Evolutionary conservation across 1,140 invertebrate genomes (phyloP).

Genomic region (Hydropsyche tenuis): DNA sequence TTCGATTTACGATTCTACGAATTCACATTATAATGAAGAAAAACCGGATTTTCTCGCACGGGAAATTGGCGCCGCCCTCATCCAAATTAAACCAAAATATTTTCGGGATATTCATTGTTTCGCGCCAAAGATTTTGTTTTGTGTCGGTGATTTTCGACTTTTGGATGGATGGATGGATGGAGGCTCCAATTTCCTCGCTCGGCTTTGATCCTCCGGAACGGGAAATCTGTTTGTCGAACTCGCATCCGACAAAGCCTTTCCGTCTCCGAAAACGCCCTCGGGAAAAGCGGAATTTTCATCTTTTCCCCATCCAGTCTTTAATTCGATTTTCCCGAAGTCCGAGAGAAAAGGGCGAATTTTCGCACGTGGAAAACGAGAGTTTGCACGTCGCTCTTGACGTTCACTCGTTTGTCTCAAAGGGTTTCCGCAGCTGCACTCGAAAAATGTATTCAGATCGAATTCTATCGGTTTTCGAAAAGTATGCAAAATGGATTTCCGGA

Average conservation of each 20-base stretch:
- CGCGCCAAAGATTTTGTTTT: background rate
- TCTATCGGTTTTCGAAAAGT: background rate
- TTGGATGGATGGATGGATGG: background rate
- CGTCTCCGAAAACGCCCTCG: conserved; percentile 26
- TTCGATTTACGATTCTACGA: no score
- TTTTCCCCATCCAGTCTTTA: conserved; percentile 25
- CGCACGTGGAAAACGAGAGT: background rate
- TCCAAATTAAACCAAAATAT: background rate
- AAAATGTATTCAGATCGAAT: conserved; percentile 6
- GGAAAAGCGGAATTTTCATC: background rate
- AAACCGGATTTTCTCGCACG: no score
- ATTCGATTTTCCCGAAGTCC: conserved; percentile 21
- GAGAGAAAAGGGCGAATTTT: background rate
- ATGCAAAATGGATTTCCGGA: no score
- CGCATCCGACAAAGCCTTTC: conserved; percentile 39
- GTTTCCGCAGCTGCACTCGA: background rate
- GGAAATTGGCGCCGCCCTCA: no score
- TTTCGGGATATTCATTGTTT: background rate
- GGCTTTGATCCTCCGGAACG: conserved; percentile 46
- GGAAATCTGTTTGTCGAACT: conserved; percentile 50
- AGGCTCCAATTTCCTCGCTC: conserved; percentile 47
- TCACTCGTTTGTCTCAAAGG: background rate
- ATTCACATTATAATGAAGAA: background rate
- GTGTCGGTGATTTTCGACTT: background rate
- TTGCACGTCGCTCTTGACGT: no score